Percentiles rank a stretch among this genome's conserved stretches.
Conservation (phyloP, 2,113 vertebrate species). For the Microcebus tavaratra region DNA sequence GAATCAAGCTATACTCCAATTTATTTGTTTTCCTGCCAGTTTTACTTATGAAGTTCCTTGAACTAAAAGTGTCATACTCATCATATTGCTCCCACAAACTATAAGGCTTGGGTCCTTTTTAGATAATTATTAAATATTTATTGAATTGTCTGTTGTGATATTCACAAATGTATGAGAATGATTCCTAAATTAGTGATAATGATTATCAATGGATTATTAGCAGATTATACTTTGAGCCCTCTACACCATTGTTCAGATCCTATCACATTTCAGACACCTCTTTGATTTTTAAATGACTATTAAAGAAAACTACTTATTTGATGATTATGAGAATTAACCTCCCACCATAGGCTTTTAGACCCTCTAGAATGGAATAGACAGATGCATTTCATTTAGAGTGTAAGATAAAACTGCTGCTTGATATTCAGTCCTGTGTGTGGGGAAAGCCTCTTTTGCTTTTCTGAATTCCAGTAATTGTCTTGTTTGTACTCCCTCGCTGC, state of each 20-base stretch:
- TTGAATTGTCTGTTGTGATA: not conserved
- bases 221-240: not conserved
- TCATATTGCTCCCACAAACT: not conserved
- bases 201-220: not conserved
- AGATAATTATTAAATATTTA: not conserved
- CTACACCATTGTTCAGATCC: not conserved
- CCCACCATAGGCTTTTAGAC: not conserved
- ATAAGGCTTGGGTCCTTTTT: not conserved
- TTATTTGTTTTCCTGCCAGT: not conserved
- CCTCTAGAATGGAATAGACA: conserved; percentile 22
- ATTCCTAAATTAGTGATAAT: not conserved
- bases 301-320: not conserved
- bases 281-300: not conserved
- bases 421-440: conserved; percentile 23
- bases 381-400: not conserved
- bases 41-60: not conserved
- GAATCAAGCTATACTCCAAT: not conserved
- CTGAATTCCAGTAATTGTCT: conserved; percentile 66
- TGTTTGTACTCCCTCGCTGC: conserved; percentile 40
- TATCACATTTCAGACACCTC: not conserved
- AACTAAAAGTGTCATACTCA: not conserved
- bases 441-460: conserved; percentile 53
- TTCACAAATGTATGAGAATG: not conserved
- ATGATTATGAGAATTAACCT: not conserved
- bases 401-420: conserved; percentile 41